Percentiles rank a stretch among this genome's conserved stretches.
These are phyloP conservation scores for Triplophysa rosa DNA, from an alignment of 2,113 vertebrate genomes.

Conservation along the genomic window DNA sequence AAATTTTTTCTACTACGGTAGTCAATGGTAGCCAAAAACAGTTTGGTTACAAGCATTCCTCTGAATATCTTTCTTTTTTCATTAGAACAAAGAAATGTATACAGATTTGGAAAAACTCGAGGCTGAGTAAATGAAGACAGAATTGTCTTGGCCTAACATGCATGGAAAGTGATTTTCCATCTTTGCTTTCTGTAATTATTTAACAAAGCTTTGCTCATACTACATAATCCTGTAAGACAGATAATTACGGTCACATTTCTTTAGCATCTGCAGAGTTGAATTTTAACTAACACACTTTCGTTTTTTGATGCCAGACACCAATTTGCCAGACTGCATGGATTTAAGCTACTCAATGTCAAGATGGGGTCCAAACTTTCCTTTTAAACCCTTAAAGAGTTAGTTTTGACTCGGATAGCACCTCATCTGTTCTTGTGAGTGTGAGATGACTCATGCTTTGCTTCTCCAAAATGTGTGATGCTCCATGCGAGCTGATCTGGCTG, in stretches of 20 bases:
- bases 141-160: background rate
- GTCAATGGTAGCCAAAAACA: too few relatives aligned
- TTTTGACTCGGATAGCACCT: background rate
- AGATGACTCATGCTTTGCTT: slow-evolving; percentile 32
- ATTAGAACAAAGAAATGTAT: too few relatives aligned
- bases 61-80: too few relatives aligned
- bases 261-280: slow-evolving; percentile 5
- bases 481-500: slow-evolving; percentile 18
- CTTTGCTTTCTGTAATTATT: slow-evolving; percentile 20
- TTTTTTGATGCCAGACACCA: slow-evolving; percentile 24
- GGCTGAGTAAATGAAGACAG: too few relatives aligned
- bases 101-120: too few relatives aligned
- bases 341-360: slow-evolving; percentile 29
- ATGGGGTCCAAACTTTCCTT: background rate
- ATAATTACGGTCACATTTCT: slow-evolving; percentile 31
- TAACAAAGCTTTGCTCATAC: slow-evolving; percentile 24
- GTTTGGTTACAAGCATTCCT: too few relatives aligned
- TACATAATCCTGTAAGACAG: slow-evolving; percentile 2
- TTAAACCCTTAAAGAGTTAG: background rate
- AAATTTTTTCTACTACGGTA: too few relatives aligned
- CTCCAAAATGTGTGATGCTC: slow-evolving; percentile 11
- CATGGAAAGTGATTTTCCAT: background rate
- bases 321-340: slow-evolving; percentile 17
- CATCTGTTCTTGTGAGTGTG: background rate
- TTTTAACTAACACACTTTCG: background rate